Base-by-base conservation (phyloP, 2,888 invertebrate species). In the Petrolisthes manimaculis region DNA sequence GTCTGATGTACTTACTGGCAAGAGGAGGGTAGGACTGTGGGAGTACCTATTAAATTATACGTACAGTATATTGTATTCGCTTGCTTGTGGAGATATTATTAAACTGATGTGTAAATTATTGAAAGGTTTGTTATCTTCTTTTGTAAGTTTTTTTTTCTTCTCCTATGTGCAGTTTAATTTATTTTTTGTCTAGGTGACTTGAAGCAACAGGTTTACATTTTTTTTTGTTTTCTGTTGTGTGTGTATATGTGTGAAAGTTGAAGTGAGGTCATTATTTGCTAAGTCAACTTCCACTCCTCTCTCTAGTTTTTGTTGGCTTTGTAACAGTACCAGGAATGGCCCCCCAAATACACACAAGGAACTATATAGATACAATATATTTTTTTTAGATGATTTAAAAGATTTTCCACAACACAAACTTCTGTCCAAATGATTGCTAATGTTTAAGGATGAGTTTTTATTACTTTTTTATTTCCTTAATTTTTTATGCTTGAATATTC, bases 401-500 rank as follows among this genome's bases (percentile, higher is more conserved):
- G 14, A n/a, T 71, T 71, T 71, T 37, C 14, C 71, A 71, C 71
- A 71, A 37, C 71, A 71, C 71, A 71, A 71, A 71, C 71, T 71
- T 71, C 71, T 71, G 71, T 71, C 71, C 71, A 71, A 71, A 71
- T 71, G 71, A 71, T 71, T 71, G 21, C 14, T 71, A 71, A 71
- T 71, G 71, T 71, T 71, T 71, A 71, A 71, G 71, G 71, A 71
- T 71, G 71, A 71, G 71, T 71, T 71, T 71, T 71, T 71, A 71
- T 71, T 61, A 61, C 53, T 79, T 55, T 55, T 55, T 55, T 55
- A 12, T 55, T 55, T 53, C 21, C 21, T 79, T 83, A 78, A 78
- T 77, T 78, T 82, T 87, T 87, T 83, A 67, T 78, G 77, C 83
- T 83, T 87, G 61, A 83, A 61, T 87, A 86, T 86, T 86, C 86